Percentiles rank a stretch among this genome's conserved stretches.
These are phyloP conservation scores for Lycodopsis pacificus DNA, from an alignment of 2,797 vertebrate species.

Conservation along the genomic window DNA sequence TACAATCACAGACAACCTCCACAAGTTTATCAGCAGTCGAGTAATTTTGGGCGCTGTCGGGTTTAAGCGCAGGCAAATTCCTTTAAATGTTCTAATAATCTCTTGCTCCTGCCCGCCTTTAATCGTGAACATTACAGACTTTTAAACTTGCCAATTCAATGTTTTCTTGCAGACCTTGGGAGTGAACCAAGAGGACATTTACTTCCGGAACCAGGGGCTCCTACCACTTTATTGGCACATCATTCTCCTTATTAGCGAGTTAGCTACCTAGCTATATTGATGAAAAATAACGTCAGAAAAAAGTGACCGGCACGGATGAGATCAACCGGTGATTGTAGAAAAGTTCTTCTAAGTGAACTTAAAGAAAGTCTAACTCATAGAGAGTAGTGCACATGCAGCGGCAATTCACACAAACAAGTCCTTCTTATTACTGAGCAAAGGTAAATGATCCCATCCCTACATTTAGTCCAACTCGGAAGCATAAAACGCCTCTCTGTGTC, in stretches of 20 bases:
- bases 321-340: background rate
- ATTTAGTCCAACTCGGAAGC: conserved; percentile 1
- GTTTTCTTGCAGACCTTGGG: background rate
- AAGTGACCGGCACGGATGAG: background rate
- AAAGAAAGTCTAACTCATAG: background rate
- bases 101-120: background rate
- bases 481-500: background rate
- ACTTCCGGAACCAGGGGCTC: background rate
- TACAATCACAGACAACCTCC: too few relatives aligned
- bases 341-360: background rate
- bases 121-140: background rate
- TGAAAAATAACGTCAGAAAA: background rate
- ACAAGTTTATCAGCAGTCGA: background rate
- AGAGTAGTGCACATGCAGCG: background rate
- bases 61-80: background rate
- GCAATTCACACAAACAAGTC: background rate
- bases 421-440: background rate
- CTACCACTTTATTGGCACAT: background rate
- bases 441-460: background rate
- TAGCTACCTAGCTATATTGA: background rate
- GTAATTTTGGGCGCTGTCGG: too few relatives aligned
- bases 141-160: background rate
- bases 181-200: background rate
- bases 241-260: background rate
- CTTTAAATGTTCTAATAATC: background rate